phyloP scores from a whole-genome alignment of 2,888 invertebrate species.

The Drosophila austrosaltans region DNA sequence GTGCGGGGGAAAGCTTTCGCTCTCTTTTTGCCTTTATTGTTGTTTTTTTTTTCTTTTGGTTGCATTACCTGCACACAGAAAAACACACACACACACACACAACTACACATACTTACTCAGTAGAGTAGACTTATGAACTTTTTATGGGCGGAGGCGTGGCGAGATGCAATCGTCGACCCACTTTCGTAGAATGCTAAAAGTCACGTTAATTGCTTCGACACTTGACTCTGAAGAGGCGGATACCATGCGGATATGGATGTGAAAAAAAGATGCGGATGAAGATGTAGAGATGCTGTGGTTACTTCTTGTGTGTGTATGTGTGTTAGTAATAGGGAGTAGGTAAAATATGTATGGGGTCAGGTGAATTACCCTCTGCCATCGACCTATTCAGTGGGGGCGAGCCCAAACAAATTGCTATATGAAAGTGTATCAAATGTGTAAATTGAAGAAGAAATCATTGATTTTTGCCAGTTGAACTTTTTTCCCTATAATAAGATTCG shows the following conservation, averaged over 20 bases:
- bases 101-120: slow-evolving; percentile 16
- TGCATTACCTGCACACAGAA: slow-evolving; percentile 31
- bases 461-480: slow-evolving; percentile 4
- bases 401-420: background rate
- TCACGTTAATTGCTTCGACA: slow-evolving; percentile 74
- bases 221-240: slow-evolving; percentile 52
- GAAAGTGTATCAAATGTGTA: slow-evolving; percentile 11
- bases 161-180: slow-evolving; percentile 49
- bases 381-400: background rate
- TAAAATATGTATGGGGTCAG: slow-evolving; percentile 1
- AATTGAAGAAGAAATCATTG: background rate
- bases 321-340: background rate
- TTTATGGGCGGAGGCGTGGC: slow-evolving; percentile 33
- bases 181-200: slow-evolving; percentile 48
- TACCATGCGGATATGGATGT: slow-evolving; percentile 33
- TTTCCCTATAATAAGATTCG: background rate
- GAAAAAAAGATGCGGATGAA: slow-evolving; percentile 25
- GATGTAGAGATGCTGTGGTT: slow-evolving; percentile 5
- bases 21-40: slow-evolving; percentile 38
- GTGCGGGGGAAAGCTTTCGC: slow-evolving; percentile 40
- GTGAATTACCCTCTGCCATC: slow-evolving; percentile 10
- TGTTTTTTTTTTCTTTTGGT: background rate
- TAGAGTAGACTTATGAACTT: slow-evolving; percentile 46
- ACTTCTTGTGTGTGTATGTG: background rate
- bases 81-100: slow-evolving; percentile 1